phyloP scores from a whole-genome alignment of 2,113 vertebrate genomes.

The Chaetorhynchus papuensis region DNA sequence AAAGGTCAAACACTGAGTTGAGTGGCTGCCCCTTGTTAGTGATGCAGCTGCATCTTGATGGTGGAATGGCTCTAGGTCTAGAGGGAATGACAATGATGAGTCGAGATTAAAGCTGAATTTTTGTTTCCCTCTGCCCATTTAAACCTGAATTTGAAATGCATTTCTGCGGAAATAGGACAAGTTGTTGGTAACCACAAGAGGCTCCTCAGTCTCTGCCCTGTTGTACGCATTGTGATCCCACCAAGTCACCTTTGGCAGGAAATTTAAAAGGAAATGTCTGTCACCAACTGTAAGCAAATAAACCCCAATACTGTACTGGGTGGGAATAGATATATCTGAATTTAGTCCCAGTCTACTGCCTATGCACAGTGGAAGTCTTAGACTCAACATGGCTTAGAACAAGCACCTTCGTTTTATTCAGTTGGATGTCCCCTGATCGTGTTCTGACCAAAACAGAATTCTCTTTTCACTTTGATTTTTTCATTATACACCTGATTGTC shows the following conservation, averaged over 20 bases:
- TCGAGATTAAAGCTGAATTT: not conserved
- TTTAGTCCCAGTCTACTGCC: not conserved
- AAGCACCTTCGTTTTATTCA: not conserved
- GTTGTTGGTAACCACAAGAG: not conserved
- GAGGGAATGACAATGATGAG: not conserved
- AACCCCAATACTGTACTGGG: not conserved
- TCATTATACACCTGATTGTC: not conserved
- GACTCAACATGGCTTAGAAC: not conserved
- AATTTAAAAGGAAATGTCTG: not conserved
- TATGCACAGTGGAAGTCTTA: not conserved
- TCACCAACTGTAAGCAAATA: not conserved
- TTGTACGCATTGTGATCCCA: not conserved
- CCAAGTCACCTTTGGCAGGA: not conserved
- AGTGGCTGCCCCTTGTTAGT: not conserved
- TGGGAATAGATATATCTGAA: not conserved
- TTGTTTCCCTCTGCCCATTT: not conserved
- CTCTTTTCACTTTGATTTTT: not conserved
- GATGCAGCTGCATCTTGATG: not conserved
- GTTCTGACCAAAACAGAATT: not conserved
- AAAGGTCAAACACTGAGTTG: not conserved
- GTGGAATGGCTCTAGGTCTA: not conserved
- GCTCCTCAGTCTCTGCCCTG: not conserved
- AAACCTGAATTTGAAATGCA: not conserved
- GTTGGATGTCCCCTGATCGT: not conserved
- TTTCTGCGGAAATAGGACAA: not conserved